Percentiles rank a stretch among this genome's conserved stretches.
phyloP scores from a whole-genome alignment of 2,888 invertebrate species.

The Catocala nupta region DNA sequence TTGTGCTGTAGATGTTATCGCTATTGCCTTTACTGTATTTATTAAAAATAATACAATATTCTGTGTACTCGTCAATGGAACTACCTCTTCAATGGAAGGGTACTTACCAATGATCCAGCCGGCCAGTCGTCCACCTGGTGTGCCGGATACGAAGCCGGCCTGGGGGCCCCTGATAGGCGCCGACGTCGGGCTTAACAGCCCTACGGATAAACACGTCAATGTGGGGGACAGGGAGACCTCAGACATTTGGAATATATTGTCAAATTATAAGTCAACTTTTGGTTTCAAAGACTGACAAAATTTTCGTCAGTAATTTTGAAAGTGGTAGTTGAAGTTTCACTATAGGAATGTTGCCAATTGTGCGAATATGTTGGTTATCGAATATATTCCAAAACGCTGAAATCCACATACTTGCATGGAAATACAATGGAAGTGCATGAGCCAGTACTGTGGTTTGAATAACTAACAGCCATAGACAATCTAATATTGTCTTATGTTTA shows the following conservation, averaged over 20 bases:
- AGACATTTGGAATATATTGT: constrained; percentile 47
- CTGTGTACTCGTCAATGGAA: too few species aligned
- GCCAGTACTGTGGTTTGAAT: constrained; percentile 18
- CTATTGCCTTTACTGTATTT: too few species aligned
- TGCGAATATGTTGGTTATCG: constrained; percentile 10
- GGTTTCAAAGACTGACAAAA: background rate
- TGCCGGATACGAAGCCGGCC: constrained; percentile 82
- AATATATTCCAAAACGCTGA: constrained; percentile 55
- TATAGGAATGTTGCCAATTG: too few species aligned
- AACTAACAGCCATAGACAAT: constrained; percentile 2
- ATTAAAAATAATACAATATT: too few species aligned
- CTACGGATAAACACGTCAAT: constrained; percentile 67
- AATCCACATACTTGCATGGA: constrained; percentile 38
- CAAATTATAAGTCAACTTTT: background rate
- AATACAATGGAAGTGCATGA: constrained; percentile 28
- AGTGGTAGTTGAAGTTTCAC: too few species aligned
- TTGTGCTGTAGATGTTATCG: too few species aligned
- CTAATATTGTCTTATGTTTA: too few species aligned
- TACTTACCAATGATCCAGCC: constrained; percentile 89
- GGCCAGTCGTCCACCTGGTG: constrained; percentile 85
- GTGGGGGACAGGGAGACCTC: constrained; percentile 43
- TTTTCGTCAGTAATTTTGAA: too few species aligned
- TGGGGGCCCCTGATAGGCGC: constrained; percentile 78
- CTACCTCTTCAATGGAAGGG: background rate
- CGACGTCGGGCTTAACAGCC: constrained; percentile 80